A percentile compares a stretch with the other conserved stretches of the same genome.
phyloP scores from a whole-genome alignment of 2,888 invertebrate genomes.

The Amblyjoppa fuscipennis region DNA sequence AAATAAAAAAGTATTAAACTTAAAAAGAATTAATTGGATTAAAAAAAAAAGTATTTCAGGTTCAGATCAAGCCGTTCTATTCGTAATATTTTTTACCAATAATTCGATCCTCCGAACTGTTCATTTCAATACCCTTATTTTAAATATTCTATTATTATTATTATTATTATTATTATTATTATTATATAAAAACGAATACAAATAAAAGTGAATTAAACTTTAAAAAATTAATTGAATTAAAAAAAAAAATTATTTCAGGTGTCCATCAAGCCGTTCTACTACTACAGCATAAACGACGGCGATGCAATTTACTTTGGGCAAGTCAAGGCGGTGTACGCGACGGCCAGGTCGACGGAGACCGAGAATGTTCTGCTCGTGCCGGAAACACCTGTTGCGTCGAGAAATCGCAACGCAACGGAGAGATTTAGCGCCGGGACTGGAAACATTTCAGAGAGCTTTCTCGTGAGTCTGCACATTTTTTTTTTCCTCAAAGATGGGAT shows the following conservation, averaged over 20 bases:
- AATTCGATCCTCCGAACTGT: too few species aligned
- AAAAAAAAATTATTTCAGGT: conserved; percentile 69
- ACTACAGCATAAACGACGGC: conserved; percentile 79
- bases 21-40: too few species aligned
- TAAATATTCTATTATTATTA: not conserved
- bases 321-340: conserved; percentile 74
- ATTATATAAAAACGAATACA: too few species aligned
- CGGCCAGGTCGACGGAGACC: not conserved
- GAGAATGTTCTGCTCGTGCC: conserved; percentile 54
- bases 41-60: conserved; percentile 54
- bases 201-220: too few species aligned
- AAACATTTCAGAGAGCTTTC: not conserved
- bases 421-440: not conserved
- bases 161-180: too few species aligned
- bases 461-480: conserved; percentile 25
- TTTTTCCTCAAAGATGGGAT: too few species aligned
- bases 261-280: conserved; percentile 75
- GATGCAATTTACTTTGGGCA: conserved; percentile 78
- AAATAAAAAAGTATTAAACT: too few species aligned
- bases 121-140: not conserved
- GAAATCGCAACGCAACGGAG: not conserved
- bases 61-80: conserved; percentile 77
- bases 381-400: conserved; percentile 63
- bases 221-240: too few species aligned
- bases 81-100: too few species aligned